These are phyloP conservation scores for Cepaea hortensis DNA, from an alignment of 2,888 invertebrate genomes.

Conservation along the genomic window DNA sequence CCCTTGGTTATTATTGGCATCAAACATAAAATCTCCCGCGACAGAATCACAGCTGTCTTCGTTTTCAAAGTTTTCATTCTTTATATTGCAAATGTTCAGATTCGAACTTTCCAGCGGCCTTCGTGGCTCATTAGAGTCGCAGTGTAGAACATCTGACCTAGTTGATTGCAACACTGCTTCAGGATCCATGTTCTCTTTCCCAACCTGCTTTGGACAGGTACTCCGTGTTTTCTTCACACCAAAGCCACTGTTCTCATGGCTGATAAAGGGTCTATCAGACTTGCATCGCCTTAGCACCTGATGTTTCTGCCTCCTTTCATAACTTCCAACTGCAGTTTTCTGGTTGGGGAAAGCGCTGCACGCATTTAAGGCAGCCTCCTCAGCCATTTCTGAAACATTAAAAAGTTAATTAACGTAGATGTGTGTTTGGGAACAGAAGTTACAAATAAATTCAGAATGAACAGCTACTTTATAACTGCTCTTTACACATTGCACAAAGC, in stretches of 20 bases:
- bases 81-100: slow-evolving; percentile 1
- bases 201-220: background rate
- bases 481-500: too few species aligned
- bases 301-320: background rate
- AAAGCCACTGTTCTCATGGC: background rate
- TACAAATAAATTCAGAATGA: too few species aligned
- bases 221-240: background rate
- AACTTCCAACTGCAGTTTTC: slow-evolving; percentile 2
- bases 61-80: slow-evolving; percentile 38
- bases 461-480: too few species aligned
- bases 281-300: slow-evolving; percentile 27
- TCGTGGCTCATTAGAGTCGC: background rate
- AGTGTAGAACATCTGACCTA: background rate
- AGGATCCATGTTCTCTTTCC: slow-evolving; percentile 39
- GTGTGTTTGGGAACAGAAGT: too few species aligned
- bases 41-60: slow-evolving; percentile 53
- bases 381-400: slow-evolving; percentile 60
- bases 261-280: slow-evolving; percentile 15
- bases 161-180: background rate
- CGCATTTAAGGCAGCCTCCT: slow-evolving; percentile 44
- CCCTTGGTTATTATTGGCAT: slow-evolving; percentile 49
- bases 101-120: background rate
- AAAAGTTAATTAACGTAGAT: background rate
- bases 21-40: slow-evolving; percentile 48
- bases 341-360: background rate